A percentile compares a stretch with the other conserved stretches of the same genome.
Conservation (phyloP, 2,113 vertebrate genomes). For the Megaceryle torquata region DNA sequence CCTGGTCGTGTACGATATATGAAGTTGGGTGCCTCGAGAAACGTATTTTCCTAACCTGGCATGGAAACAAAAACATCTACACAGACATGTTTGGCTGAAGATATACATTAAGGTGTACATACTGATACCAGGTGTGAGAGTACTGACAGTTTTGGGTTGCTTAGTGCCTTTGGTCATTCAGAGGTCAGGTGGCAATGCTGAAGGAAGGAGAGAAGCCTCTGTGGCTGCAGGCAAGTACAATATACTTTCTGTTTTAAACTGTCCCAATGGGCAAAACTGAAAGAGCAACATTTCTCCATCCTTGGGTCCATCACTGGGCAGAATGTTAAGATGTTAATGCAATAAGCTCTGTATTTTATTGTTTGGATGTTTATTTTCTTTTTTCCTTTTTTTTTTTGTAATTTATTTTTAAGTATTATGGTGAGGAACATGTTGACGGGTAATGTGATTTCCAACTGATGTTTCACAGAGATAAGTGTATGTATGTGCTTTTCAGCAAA, state of each 20-base stretch:
- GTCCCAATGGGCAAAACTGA: neutral
- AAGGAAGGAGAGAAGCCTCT: neutral
- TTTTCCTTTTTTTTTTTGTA: neutral
- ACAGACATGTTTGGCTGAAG: neutral
- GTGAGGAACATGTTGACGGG: neutral
- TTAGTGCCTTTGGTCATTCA: neutral
- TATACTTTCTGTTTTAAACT: neutral
- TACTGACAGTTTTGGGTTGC: neutral
- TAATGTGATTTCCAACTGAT: neutral
- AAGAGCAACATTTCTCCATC: neutral
- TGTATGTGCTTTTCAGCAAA: neutral
- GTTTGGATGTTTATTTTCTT: too few species aligned
- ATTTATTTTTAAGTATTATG: neutral
- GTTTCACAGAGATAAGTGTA: neutral
- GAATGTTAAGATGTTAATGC: neutral
- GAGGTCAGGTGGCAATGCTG: neutral
- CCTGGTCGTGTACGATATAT: neutral
- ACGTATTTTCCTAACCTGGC: neutral
- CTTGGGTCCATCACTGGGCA: neutral
- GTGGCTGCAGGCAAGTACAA: neutral
- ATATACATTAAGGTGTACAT: fast-evolving
- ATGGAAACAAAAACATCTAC: neutral
- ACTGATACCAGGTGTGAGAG: fast-evolving
- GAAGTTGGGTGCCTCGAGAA: neutral
- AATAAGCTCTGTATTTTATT: neutral